Conservation (phyloP, 2,797 vertebrate genomes). For the Limosa lapponica region DNA sequence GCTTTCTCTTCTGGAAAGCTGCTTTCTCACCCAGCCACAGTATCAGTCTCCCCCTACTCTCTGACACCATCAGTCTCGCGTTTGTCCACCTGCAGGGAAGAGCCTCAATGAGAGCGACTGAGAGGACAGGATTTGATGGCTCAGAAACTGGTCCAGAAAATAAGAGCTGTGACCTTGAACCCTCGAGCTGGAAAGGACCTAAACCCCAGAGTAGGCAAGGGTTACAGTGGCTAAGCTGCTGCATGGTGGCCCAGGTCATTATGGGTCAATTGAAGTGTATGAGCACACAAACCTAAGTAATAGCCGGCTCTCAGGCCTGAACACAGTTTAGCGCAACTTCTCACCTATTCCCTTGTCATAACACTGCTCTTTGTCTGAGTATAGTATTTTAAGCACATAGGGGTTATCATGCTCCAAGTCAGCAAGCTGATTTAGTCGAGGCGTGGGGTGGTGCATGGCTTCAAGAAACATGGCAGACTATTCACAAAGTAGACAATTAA, state of each 20-base stretch:
- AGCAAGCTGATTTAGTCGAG: background rate
- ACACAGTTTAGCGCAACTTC: background rate
- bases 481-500: background rate
- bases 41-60: background rate
- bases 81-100: background rate
- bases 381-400: background rate
- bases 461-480: background rate
- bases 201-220: background rate
- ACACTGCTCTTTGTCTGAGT: background rate
- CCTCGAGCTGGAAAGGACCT: background rate
- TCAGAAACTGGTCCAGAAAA: background rate
- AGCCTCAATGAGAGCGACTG: background rate
- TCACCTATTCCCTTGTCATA: background rate
- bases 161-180: background rate
- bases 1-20: background rate
- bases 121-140: background rate
- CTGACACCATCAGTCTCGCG: background rate
- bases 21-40: background rate
- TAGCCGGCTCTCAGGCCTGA: background rate
- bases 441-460: background rate
- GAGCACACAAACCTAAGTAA: background rate
- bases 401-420: background rate
- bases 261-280: accelerated
- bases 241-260: accelerated
- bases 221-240: background rate